Percentiles rank a stretch among this genome's conserved stretches.
These are phyloP conservation scores for Teleogryllus occipitalis DNA, from an alignment of 1,140 invertebrate genomes.

Conservation along the genomic window DNA sequence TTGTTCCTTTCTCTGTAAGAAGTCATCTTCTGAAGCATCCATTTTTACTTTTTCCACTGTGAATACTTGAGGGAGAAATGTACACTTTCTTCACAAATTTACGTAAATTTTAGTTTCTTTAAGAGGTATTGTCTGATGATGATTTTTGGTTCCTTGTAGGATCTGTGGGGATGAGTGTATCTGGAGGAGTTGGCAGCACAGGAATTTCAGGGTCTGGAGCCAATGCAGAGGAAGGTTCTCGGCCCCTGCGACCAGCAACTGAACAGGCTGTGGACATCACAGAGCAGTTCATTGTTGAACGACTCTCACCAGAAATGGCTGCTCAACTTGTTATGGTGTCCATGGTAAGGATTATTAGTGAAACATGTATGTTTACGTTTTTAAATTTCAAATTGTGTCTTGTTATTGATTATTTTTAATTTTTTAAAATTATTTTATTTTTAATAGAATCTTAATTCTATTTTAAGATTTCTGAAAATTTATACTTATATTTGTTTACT, in stretches of 20 bases:
- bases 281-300: conserved; percentile 54
- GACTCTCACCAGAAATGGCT: conserved; percentile 53
- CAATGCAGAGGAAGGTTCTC: not conserved
- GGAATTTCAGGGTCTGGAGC: not conserved
- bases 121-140: not conserved
- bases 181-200: not conserved
- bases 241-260: not conserved
- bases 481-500: too few relatives aligned
- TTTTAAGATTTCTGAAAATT: too few relatives aligned
- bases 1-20: conserved; percentile 26
- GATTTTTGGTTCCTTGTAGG: too few relatives aligned
- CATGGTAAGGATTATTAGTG: conserved; percentile 40
- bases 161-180: not conserved
- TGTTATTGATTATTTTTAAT: not conserved
- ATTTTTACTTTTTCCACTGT: too few relatives aligned
- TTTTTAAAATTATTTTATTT: too few relatives aligned
- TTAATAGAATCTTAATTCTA: too few relatives aligned
- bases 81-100: too few relatives aligned
- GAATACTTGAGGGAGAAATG: too few relatives aligned
- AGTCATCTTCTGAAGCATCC: conserved; percentile 27
- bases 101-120: not conserved
- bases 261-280: conserved; percentile 38
- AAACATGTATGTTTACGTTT: not conserved
- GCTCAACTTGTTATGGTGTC: conserved; percentile 62
- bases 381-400: not conserved